phyloP scores from a whole-genome alignment of 2,113 vertebrate genomes.

The Asarcornis scutulata region DNA sequence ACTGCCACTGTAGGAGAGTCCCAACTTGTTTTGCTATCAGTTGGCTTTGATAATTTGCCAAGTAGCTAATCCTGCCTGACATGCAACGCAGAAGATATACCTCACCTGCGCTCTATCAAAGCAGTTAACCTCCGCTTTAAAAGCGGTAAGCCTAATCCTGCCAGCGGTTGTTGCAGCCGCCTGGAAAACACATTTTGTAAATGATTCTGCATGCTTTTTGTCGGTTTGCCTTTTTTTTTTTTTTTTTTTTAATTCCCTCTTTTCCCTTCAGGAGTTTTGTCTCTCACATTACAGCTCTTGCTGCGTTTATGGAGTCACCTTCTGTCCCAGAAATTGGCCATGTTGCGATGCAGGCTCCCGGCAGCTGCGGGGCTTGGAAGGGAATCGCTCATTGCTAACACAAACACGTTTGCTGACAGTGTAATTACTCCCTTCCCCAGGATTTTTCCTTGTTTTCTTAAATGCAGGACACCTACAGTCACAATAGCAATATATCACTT shows the following conservation, averaged over 20 bases:
- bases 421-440: slow-evolving; percentile 52
- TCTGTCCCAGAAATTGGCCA: slow-evolving; percentile 23
- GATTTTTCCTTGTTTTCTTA: slow-evolving; percentile 44
- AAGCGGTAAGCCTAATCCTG: background rate
- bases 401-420: slow-evolving; percentile 50
- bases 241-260: background rate
- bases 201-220: background rate
- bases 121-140: background rate
- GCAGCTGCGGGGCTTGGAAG: background rate
- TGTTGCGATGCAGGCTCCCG: background rate
- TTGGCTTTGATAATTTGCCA: slow-evolving; percentile 73
- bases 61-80: slow-evolving; percentile 54
- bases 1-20: slow-evolving; percentile 66
- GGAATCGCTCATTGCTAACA: background rate
- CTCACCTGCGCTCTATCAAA: slow-evolving; percentile 64
- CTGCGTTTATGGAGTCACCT: slow-evolving; percentile 56
- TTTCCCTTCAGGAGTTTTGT: background rate
- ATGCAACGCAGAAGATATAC: background rate
- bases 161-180: background rate
- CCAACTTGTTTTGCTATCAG: slow-evolving; percentile 74
- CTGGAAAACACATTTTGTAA: slow-evolving; percentile 41
- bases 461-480: slow-evolving; percentile 65
- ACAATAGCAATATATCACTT: slow-evolving; percentile 48
- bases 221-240: background rate
- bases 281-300: background rate